Conservation (phyloP, 2,797 vertebrate species). For the Thunnus albacares region DNA sequence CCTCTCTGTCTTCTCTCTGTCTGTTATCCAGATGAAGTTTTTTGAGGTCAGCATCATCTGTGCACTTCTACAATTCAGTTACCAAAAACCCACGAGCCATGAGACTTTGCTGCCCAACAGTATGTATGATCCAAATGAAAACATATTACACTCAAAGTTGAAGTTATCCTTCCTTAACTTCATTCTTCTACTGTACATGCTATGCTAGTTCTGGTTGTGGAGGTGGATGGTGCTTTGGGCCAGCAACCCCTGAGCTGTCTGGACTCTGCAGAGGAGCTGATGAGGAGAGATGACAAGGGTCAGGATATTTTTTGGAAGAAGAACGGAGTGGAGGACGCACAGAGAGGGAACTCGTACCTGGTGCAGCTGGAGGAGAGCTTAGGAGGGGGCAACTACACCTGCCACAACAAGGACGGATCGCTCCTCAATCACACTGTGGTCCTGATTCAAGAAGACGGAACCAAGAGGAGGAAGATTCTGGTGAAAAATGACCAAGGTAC, state of each 20-base stretch:
- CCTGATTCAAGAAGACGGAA: conserved; percentile 63
- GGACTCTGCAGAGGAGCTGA: conserved; percentile 23
- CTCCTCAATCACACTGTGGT: conserved; percentile 83
- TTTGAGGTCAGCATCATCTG: conserved; percentile 53
- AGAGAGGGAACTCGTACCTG: conserved; percentile 61
- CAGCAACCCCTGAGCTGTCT: conserved; percentile 65
- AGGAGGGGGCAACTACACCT: conserved; percentile 83
- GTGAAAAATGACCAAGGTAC: conserved; percentile 50
- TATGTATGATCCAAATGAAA: conserved; percentile 47
- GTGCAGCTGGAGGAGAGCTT: conserved; percentile 70
- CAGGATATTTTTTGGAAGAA: conserved; percentile 73
- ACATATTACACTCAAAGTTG: not conserved
- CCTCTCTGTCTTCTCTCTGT: not conserved
- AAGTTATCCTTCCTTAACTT: not conserved
- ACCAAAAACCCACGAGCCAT: conserved; percentile 47
- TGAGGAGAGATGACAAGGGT: not conserved
- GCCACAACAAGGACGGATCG: conserved; percentile 70
- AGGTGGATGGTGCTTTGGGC: conserved; percentile 61
- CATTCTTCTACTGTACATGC: not conserved
- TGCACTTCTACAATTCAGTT: conserved; percentile 44
- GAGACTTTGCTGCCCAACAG: conserved; percentile 81
- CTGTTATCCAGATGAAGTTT: conserved; percentile 74
- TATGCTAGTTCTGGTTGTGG: conserved; percentile 71
- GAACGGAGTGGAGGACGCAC: conserved; percentile 32
- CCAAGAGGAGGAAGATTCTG: conserved; percentile 63